Conservation (phyloP, 2,113 vertebrate genomes). For the Brachirus orientalis region DNA sequence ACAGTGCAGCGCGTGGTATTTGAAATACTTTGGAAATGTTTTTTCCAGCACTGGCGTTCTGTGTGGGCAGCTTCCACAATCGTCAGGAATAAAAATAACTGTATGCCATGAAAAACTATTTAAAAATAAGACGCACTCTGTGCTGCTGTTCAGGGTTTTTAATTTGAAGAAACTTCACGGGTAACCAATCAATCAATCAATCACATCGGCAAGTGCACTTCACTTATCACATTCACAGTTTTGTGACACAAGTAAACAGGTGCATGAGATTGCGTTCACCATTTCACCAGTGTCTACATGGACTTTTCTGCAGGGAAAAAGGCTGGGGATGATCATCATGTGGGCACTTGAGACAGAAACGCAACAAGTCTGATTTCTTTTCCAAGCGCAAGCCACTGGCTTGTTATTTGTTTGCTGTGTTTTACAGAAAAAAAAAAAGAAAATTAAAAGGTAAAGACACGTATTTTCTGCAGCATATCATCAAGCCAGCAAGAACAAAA, state of each 20-base stretch:
- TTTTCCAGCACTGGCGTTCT: too few species aligned
- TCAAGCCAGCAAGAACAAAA: not conserved
- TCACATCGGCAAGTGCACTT: conserved; percentile 51
- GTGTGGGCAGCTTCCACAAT: not conserved
- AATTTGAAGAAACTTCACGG: conserved; percentile 36
- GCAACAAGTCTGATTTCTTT: not conserved
- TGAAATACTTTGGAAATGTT: too few species aligned
- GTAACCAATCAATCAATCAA: conserved; percentile 8
- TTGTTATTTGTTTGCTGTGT: conserved; percentile 12
- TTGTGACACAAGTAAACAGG: conserved; percentile 20
- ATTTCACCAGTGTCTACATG: not conserved
- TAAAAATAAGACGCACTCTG: not conserved
- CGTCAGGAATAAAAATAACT: not conserved
- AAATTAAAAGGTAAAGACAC: conserved; percentile 18
- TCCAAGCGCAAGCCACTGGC: not conserved
- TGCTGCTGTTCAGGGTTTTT: conserved; percentile 20
- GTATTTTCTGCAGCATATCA: conserved; percentile 29
- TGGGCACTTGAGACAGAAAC: not conserved
- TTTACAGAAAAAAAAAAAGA: conserved; percentile 15
- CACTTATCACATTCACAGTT: conserved; percentile 61
- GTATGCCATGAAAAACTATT: not conserved
- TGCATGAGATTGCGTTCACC: conserved; percentile 22
- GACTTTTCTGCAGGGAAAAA: conserved; percentile 11
- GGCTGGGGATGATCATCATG: conserved; percentile 25
- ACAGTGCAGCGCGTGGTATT: too few species aligned